phyloP scores from a whole-genome alignment of 2,797 vertebrate species.

The Poecilia velifera region DNA sequence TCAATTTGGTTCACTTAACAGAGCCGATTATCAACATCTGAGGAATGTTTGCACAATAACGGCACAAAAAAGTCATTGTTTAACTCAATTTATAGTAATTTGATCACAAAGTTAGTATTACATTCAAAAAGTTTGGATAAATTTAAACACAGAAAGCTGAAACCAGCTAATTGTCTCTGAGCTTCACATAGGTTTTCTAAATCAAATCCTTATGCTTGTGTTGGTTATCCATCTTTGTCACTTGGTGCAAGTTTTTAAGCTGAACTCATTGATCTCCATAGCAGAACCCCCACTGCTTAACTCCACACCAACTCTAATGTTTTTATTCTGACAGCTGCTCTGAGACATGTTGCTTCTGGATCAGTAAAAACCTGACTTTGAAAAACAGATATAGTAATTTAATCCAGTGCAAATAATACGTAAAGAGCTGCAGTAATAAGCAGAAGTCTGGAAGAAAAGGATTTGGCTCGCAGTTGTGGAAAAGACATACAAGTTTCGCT shows the following conservation, averaged over 20 bases:
- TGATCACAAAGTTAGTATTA: background rate
- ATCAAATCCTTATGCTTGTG: slow-evolving; percentile 20
- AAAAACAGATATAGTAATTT: slow-evolving; percentile 26
- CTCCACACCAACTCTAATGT: slow-evolving; percentile 9
- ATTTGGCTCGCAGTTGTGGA: slow-evolving; percentile 13
- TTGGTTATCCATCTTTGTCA: slow-evolving; percentile 34
- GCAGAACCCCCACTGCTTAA: slow-evolving; percentile 13
- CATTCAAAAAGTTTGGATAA: background rate
- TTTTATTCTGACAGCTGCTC: slow-evolving; percentile 27
- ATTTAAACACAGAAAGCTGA: background rate
- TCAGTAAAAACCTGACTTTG: slow-evolving; percentile 2
- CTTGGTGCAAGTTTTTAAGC: slow-evolving; percentile 23
- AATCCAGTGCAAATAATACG: slow-evolving; percentile 23
- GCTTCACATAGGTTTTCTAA: slow-evolving; percentile 3
- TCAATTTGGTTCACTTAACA: background rate
- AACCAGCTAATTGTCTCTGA: background rate
- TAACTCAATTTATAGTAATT: background rate
- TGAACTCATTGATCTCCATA: slow-evolving; percentile 30
- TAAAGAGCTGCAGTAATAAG: slow-evolving; percentile 10
- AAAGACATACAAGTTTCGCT: slow-evolving; percentile 64
- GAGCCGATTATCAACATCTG: background rate
- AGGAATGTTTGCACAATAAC: background rate
- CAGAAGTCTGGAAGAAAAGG: background rate
- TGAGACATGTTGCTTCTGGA: slow-evolving; percentile 31
- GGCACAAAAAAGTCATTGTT: background rate